Conservation (phyloP, 2,888 invertebrate species). For the Hemicrepidius hirtus region DNA sequence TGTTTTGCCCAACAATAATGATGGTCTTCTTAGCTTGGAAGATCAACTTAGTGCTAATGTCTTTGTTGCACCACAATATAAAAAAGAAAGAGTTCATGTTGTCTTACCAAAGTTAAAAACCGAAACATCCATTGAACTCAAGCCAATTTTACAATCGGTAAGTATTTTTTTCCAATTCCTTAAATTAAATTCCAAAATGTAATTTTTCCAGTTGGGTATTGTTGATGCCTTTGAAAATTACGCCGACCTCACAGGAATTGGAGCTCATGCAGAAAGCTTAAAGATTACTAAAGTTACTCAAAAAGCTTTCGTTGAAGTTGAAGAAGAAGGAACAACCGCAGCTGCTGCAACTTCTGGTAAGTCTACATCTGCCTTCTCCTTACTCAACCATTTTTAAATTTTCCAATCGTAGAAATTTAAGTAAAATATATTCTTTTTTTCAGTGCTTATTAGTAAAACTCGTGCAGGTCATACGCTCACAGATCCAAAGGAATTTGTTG, state of each 20-base stretch:
- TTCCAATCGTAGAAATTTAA: too few relatives aligned
- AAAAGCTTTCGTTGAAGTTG: constrained; percentile 68
- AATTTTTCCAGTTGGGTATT: constrained; percentile 55
- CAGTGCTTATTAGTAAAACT: too few relatives aligned
- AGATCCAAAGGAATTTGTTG: constrained; percentile 20
- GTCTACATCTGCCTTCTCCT: not conserved
- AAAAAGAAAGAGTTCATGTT: constrained; percentile 5
- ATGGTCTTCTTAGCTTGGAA: constrained; percentile 55
- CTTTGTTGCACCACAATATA: constrained; percentile 31
- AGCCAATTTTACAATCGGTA: constrained; percentile 35
- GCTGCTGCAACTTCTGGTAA: constrained; percentile 36
- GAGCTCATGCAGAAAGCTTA: constrained; percentile 53
- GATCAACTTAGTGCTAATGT: constrained; percentile 40
- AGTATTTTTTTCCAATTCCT: constrained; percentile 13
- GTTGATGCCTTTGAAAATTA: constrained; percentile 45
- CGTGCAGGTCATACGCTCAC: too few relatives aligned
- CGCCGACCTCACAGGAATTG: constrained; percentile 63
- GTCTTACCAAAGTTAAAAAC: constrained; percentile 23
- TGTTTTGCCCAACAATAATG: constrained; percentile 54
- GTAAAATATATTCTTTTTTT: not conserved
- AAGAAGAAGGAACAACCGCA: constrained; percentile 62
- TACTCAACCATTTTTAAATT: not conserved
- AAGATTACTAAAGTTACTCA: constrained; percentile 65
- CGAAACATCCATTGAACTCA: constrained; percentile 22
- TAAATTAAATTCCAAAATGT: too few relatives aligned